phyloP scores from a whole-genome alignment of 2,113 vertebrate genomes.

The Gopherus evgoodei region DNA sequence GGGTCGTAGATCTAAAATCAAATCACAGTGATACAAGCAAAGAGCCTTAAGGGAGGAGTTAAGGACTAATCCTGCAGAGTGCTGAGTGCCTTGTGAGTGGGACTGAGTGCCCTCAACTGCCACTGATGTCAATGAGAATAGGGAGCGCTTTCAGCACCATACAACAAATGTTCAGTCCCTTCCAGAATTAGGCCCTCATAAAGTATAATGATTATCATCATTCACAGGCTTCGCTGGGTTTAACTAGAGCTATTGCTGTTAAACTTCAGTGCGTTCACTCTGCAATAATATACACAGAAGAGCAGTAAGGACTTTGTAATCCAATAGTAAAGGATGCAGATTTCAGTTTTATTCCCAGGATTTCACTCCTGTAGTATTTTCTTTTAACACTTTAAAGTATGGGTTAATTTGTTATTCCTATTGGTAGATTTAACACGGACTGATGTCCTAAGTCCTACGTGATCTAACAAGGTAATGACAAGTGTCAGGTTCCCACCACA shows the following conservation, averaged over 20 bases:
- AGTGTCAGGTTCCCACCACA: fast-evolving
- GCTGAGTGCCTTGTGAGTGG: fast-evolving
- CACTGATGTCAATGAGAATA: neutral
- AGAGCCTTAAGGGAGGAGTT: fast-evolving
- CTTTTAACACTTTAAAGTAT: neutral
- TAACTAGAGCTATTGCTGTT: neutral
- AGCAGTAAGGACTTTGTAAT: neutral
- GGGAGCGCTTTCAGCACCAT: fast-evolving
- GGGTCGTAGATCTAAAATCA: neutral
- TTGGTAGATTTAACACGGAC: neutral
- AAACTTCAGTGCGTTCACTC: neutral
- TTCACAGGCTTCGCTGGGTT: neutral
- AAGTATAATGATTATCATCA: conserved; percentile 42
- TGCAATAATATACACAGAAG: neutral
- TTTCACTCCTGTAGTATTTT: fast-evolving
- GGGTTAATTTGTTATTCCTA: neutral
- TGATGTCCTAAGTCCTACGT: fast-evolving
- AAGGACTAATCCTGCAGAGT: fast-evolving
- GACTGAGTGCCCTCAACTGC: neutral
- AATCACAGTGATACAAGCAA: fast-evolving
- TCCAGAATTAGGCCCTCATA: neutral
- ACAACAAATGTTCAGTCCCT: fast-evolving
- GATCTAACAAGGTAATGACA: fast-evolving
- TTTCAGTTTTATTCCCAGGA: neutral
- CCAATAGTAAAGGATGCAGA: fast-evolving